phyloP scores from a whole-genome alignment of 1,140 invertebrate species.

The Rhopalosiphum maidis region DNA sequence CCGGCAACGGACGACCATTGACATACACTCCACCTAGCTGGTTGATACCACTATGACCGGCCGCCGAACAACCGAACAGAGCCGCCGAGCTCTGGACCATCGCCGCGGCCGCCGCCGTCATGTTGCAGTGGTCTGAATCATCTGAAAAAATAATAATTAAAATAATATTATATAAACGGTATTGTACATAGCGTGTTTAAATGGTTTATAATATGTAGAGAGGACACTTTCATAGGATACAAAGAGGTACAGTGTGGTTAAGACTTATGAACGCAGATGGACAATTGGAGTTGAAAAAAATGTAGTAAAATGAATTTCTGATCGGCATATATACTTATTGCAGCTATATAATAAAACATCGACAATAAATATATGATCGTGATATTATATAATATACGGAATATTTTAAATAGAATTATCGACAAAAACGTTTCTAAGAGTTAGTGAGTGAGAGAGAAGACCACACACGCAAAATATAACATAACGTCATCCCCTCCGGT shows the following conservation, averaged over 20 bases:
- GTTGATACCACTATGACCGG: conserved; percentile 96
- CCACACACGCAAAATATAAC: not conserved
- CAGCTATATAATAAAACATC: not conserved
- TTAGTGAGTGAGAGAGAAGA: not conserved
- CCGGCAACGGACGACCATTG: conserved; percentile 94
- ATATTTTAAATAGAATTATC: not conserved
- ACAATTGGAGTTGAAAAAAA: not conserved
- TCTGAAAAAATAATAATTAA: conserved; percentile 57
- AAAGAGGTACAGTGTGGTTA: no score
- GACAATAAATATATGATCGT: not conserved
- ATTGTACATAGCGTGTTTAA: not conserved
- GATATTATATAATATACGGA: not conserved
- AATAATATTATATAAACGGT: not conserved
- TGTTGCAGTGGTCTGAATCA: conserved; percentile 59
- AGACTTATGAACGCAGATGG: not conserved
- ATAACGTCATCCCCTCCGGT: not conserved
- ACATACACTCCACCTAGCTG: conserved; percentile 98
- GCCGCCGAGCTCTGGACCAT: conserved; percentile 63
- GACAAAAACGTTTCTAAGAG: not conserved
- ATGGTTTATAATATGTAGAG: not conserved
- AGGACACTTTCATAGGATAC: not conserved
- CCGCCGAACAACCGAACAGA: conserved; percentile 77
- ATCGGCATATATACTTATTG: not conserved
- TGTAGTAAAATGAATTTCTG: not conserved
- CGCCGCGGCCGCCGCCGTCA: conserved; percentile 59